phyloP scores from a whole-genome alignment of 2,797 vertebrate genomes.

The Euphonia xanthogaster region DNA sequence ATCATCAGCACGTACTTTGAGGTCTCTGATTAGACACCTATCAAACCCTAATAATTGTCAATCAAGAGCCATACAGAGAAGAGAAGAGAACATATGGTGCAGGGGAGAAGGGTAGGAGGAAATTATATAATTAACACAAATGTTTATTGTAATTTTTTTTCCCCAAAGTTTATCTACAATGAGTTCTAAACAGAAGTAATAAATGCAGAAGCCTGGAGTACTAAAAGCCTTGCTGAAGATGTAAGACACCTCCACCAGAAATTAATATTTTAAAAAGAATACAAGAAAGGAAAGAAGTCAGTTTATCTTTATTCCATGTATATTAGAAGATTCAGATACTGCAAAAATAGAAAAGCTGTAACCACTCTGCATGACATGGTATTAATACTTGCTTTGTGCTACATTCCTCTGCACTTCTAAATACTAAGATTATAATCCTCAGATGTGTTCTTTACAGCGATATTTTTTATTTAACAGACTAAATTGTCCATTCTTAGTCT shows the following conservation, averaged over 20 bases:
- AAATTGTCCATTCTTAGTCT: background rate
- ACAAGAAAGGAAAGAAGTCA: background rate
- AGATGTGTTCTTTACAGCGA: background rate
- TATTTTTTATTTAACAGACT: background rate
- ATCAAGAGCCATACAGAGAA: background rate
- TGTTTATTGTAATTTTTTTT: conserved; percentile 57
- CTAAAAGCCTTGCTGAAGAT: background rate
- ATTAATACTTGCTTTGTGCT: background rate
- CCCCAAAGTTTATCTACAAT: background rate
- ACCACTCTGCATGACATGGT: background rate
- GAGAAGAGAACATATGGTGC: conserved; percentile 25
- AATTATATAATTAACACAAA: conserved; percentile 47
- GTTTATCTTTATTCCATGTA: background rate
- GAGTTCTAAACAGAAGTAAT: background rate
- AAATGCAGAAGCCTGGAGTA: background rate
- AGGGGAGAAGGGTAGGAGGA: conserved; percentile 37
- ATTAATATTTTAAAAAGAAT: background rate
- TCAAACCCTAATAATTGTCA: background rate
- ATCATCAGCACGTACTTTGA: background rate
- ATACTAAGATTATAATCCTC: background rate
- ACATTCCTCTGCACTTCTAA: background rate
- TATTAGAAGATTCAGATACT: background rate
- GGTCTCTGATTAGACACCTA: background rate
- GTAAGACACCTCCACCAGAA: background rate
- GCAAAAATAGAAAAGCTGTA: background rate